Evolutionary conservation across 2,888 invertebrate species (phyloP).

Genomic region (Stenodera caucasica): DNA sequence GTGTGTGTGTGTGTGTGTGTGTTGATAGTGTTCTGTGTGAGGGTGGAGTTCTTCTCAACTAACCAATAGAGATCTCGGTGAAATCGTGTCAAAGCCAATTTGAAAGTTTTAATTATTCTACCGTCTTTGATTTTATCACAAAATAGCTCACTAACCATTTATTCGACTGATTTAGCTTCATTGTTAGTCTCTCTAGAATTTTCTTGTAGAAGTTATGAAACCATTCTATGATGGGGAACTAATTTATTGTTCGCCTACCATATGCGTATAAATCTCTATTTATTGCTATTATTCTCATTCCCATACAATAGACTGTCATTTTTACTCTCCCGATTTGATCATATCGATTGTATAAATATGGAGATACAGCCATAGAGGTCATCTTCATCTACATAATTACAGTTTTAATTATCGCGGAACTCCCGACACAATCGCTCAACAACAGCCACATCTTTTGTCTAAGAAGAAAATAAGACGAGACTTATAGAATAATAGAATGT

Average conservation of each 20-base stretch:
- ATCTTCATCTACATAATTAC: no score
- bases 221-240: background rate
- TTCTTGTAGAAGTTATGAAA: background rate
- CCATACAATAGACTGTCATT: background rate
- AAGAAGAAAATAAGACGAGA: background rate
- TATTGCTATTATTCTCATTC: background rate
- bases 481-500: no score
- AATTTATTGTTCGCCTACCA: background rate
- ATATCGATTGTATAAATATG: no score
- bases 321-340: background rate
- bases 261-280: background rate
- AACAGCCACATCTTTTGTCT: background rate
- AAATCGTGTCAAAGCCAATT: background rate
- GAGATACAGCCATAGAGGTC: no score
- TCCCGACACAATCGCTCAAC: background rate
- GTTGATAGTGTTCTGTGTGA: background rate
- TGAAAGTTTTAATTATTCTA: background rate
- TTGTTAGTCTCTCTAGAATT: no score
- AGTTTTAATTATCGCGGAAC: background rate
- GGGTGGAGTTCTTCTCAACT: background rate
- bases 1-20: constrained; percentile 61
- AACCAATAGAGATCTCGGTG: background rate
- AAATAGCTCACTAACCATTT: no score
- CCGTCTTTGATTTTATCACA: no score
- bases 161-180: no score